Evolutionary conservation across 2,113 vertebrate genomes (phyloP).

Genomic region (Hippopotamus amphibius): DNA sequence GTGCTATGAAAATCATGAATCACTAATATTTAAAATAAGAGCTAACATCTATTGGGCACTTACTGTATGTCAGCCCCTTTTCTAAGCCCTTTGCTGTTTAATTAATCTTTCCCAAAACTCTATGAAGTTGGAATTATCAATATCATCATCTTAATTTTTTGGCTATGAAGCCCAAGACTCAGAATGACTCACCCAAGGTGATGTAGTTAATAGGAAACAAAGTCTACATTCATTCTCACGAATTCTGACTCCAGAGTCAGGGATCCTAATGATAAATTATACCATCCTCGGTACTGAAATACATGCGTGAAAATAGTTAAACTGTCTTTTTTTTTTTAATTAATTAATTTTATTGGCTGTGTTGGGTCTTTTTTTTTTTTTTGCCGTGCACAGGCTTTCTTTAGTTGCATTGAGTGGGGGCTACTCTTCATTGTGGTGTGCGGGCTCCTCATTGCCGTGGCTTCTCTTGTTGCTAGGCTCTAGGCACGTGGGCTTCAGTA

Average conservation of each 20-base stretch:
- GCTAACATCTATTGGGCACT: not conserved
- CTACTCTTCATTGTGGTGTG: too few relatives aligned
- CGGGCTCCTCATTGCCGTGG: too few relatives aligned
- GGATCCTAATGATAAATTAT: not conserved
- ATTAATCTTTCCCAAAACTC: not conserved
- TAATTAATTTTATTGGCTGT: too few relatives aligned
- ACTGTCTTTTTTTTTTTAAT: not conserved
- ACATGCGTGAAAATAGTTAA: not conserved
- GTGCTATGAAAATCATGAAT: constrained; percentile 37
- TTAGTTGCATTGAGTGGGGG: too few relatives aligned
- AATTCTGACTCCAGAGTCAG: constrained; percentile 23
- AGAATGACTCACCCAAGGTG: not conserved
- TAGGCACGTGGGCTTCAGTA: too few relatives aligned
- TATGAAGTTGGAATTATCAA: not conserved
- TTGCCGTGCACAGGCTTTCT: too few relatives aligned
- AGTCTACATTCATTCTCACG: not conserved
- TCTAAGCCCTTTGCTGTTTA: not conserved
- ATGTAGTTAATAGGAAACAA: not conserved
- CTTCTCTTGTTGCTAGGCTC: too few relatives aligned
- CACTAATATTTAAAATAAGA: not conserved
- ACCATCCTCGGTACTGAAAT: not conserved
- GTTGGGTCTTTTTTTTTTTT: too few relatives aligned
- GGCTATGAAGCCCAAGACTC: not conserved
- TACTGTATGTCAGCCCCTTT: not conserved
- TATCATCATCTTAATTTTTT: constrained; percentile 20